These are phyloP conservation scores for Tokudaia tokunoshimensis DNA, from an alignment of 2,797 vertebrate genomes.

Conservation along the genomic window DNA sequence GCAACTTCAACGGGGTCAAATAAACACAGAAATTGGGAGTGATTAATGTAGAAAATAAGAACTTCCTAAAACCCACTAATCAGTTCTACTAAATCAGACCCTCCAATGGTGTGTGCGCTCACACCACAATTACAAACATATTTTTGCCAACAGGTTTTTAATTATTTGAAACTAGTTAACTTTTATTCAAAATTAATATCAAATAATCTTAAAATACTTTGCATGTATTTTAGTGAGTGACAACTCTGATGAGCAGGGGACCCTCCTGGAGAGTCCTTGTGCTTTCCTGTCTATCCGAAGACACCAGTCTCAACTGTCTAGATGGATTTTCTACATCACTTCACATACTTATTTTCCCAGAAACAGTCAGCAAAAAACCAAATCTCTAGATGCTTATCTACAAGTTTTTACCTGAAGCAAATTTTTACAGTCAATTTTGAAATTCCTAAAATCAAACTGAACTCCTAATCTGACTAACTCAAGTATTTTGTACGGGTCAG, in stretches of 20 bases:
- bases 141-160: background rate
- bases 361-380: slow-evolving; percentile 61
- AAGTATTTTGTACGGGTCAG: slow-evolving; percentile 65
- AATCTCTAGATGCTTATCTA: slow-evolving; percentile 75
- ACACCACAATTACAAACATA: background rate
- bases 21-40: background rate
- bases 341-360: slow-evolving; percentile 75
- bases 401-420: slow-evolving; percentile 79
- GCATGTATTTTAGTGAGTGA: background rate
- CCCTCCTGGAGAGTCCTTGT: background rate
- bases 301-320: slow-evolving; percentile 66
- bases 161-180: slow-evolving; percentile 53
- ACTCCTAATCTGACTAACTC: slow-evolving; percentile 64
- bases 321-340: slow-evolving; percentile 79
- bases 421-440: slow-evolving; percentile 80
- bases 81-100: background rate
- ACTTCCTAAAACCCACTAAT: slow-evolving; percentile 9
- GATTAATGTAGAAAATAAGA: background rate
- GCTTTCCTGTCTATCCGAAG: slow-evolving; percentile 16
- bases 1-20: background rate
- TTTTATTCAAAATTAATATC: slow-evolving; percentile 61
- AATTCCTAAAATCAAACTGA: slow-evolving; percentile 81
- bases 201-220: slow-evolving; percentile 61
- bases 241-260: slow-evolving; percentile 11
- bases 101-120: background rate